Percentiles rank a stretch among this genome's conserved stretches.
phyloP scores from a whole-genome alignment of 2,888 invertebrate species.

The Acleris emargana region DNA sequence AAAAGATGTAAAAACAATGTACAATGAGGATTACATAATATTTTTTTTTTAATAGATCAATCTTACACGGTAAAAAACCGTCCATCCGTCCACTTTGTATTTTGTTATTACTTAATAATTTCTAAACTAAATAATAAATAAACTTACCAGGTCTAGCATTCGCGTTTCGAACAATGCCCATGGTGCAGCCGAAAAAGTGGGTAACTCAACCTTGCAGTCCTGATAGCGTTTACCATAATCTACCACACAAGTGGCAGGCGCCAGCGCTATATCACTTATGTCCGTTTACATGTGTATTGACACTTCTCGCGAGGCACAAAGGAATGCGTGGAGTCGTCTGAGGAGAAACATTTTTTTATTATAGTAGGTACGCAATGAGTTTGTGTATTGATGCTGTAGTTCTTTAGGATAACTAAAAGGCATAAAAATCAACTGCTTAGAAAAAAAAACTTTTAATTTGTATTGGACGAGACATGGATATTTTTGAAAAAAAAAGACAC shows the following conservation, averaged over 20 bases:
- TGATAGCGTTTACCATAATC: slow-evolving; percentile 9
- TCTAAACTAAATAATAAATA: slow-evolving; percentile 1
- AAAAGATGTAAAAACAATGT: too few relatives aligned
- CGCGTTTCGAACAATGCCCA: slow-evolving; percentile 41
- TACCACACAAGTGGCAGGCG: slow-evolving; percentile 7
- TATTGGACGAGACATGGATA: too few relatives aligned
- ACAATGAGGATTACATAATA: too few relatives aligned
- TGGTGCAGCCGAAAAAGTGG: background rate
- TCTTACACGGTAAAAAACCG: too few relatives aligned
- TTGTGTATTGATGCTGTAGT: too few relatives aligned
- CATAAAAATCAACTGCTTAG: too few relatives aligned
- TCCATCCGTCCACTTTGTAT: too few relatives aligned
- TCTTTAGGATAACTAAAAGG: too few relatives aligned
- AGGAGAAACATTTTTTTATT: background rate
- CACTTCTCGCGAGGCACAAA: background rate
- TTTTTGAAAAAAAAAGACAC: too few relatives aligned
- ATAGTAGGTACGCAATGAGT: background rate
- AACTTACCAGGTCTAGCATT: slow-evolving; percentile 54
- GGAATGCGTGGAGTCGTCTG: slow-evolving; percentile 1
- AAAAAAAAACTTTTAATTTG: too few relatives aligned
- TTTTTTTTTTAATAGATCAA: too few relatives aligned
- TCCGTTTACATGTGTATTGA: slow-evolving; percentile 5
- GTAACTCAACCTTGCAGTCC: background rate
- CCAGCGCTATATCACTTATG: slow-evolving; percentile 6
- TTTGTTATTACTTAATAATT: too few relatives aligned